Percentiles rank a stretch among this genome's conserved stretches.
phyloP scores from a whole-genome alignment of 2,797 vertebrate genomes.

The Dendrocincla tyrannina region DNA sequence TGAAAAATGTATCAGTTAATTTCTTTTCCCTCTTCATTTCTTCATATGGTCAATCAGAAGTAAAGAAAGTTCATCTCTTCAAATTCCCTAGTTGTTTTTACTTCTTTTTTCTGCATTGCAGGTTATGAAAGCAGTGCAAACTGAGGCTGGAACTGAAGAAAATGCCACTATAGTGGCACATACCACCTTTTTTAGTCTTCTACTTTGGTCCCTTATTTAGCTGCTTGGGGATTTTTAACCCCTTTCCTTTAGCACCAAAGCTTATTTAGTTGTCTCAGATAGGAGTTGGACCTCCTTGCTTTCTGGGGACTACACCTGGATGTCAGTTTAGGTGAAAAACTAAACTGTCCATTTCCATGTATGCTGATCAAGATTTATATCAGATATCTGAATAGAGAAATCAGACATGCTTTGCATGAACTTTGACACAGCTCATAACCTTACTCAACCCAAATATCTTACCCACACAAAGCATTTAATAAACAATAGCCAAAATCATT shows the following conservation, averaged over 20 bases:
- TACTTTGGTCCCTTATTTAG: neutral
- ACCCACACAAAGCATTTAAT: neutral
- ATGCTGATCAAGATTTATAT: neutral
- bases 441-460: neutral
- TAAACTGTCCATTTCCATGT: neutral
- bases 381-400: neutral
- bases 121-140: neutral
- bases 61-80: neutral
- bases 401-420: neutral
- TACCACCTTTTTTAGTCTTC: neutral
- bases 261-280: neutral
- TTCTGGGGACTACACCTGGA: neutral
- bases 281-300: neutral
- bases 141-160: neutral
- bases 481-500: neutral
- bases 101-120: neutral
- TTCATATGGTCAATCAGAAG: neutral
- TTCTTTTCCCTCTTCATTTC: neutral
- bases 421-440: neutral
- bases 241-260: neutral
- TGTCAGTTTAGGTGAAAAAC: neutral
- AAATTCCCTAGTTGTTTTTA: neutral
- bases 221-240: neutral
- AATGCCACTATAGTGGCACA: neutral
- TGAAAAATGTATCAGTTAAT: neutral